Conservation (phyloP, 2,888 invertebrate species). For the Electrophaes corylata region DNA sequence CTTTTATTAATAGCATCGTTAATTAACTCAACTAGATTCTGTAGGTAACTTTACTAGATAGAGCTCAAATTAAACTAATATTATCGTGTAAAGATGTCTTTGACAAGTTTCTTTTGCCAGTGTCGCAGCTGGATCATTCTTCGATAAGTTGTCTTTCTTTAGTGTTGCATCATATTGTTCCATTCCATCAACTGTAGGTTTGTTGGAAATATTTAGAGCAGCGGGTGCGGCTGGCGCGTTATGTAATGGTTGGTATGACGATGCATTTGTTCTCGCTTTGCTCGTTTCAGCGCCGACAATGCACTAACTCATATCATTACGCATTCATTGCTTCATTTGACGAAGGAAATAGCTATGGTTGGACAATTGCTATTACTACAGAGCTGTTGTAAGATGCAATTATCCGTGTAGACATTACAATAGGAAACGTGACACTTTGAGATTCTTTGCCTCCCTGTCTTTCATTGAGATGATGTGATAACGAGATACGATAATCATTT, state of each 20-base stretch:
- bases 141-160: slow-evolving; percentile 57
- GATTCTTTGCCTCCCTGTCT: slow-evolving; percentile 18
- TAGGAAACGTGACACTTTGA: slow-evolving; percentile 25
- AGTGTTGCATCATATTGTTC: slow-evolving; percentile 55
- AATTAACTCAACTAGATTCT: slow-evolving; percentile 60
- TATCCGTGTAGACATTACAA: slow-evolving; percentile 31
- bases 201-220: slow-evolving; percentile 47
- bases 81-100: slow-evolving; percentile 39
- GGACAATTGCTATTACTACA: slow-evolving; percentile 22
- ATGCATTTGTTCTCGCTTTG: slow-evolving; percentile 48
- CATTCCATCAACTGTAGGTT: slow-evolving; percentile 52
- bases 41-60: slow-evolving; percentile 37
- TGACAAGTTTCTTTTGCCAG: slow-evolving; percentile 47
- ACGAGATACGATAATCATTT: slow-evolving; percentile 22
- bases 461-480: slow-evolving; percentile 21
- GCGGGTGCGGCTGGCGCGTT: slow-evolving; percentile 45
- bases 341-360: slow-evolving; percentile 29
- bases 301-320: slow-evolving; percentile 35
- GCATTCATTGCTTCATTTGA: slow-evolving; percentile 35
- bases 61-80: slow-evolving; percentile 38
- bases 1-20: slow-evolving; percentile 50
- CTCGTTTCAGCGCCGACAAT: slow-evolving; percentile 41
- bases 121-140: slow-evolving; percentile 51
- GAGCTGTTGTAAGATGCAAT: slow-evolving; percentile 27
- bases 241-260: slow-evolving; percentile 49